Base-by-base conservation (phyloP, 2,888 invertebrate species). In the Lepas anatifera region DNA sequence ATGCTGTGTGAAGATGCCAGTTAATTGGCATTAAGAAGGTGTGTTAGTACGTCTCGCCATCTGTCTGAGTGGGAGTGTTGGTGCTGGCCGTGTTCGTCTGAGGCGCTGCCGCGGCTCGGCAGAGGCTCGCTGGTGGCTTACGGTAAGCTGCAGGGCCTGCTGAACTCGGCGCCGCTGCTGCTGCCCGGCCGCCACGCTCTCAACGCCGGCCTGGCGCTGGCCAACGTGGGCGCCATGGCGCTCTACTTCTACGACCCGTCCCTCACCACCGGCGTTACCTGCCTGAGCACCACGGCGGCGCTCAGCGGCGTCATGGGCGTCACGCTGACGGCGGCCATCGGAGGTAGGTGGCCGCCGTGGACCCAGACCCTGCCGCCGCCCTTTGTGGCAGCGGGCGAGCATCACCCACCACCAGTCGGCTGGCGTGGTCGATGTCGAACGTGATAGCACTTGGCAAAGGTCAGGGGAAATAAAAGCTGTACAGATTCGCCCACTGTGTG, bases 81-180 rank as follows among this genome's bases (percentile, higher is more conserved):
- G 41, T 4, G 2, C 41, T 16, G 16, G 41, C 4, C 10, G 11
- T 16, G 16, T 1, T 41, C 11, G 41, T 41, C 7, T 35, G n/a
- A 32, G 50, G 27, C 41, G 35, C 50, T 27, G n/a, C 74, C 78
- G 4, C 41, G 41, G 4, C 41, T n/a, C 41, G 41, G 35, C 80
- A 92, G 92, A 74, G 94, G 93, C 7, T 92, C 92, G 0, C 81
- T 94, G 67, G 86, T 94, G 72, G 94, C 94, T 22, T 94, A 93
- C 80, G 93, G 92, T 74, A 94, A 94, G 83, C 85, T 94, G 66
- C 93, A 94, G 81, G 89, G 92, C 46, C 75, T 89, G 6, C 81
- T 94, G 32, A 87, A 86, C 72, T 92, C 92, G 0, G 86, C 89
- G n/a, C 89, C 93, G 0, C 81, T 92, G 2, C 80, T 92, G 69